Evolutionary conservation across 2,888 invertebrate genomes (phyloP).

Genomic region (Cataglyphis rosenhaueri): DNA sequence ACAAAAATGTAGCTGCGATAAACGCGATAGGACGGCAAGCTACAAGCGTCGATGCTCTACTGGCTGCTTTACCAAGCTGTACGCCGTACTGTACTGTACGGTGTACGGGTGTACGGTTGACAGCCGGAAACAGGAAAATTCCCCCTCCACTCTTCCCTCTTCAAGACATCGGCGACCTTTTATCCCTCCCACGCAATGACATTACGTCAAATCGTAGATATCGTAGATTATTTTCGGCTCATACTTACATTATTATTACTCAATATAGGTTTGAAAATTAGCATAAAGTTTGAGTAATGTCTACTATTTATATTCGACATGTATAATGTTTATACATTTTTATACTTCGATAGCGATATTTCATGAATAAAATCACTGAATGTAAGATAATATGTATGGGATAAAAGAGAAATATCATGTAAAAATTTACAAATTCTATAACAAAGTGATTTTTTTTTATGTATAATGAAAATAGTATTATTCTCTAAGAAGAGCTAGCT

Average conservation of each 20-base stretch:
- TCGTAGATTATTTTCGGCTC: neutral
- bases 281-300: neutral
- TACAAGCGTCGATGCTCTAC: constrained; percentile 66
- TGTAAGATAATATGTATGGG: neutral
- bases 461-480: constrained; percentile 71
- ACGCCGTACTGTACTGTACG: constrained; percentile 9
- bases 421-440: neutral
- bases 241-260: neutral
- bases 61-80: constrained; percentile 37
- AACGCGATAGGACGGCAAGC: constrained; percentile 49
- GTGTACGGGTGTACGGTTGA: constrained; percentile 71
- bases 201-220: neutral
- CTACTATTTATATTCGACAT: neutral
- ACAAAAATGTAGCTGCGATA: constrained; percentile 32
- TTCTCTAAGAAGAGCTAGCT: constrained; percentile 91
- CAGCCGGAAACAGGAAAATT: constrained; percentile 82
- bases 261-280: neutral
- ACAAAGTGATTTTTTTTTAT: neutral
- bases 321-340: neutral
- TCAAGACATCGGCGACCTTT: constrained; percentile 9
- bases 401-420: neutral
- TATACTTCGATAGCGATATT: neutral
- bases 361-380: constrained; percentile 18
- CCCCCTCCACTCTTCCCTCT: constrained; percentile 70
- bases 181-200: constrained; percentile 21